phyloP scores from a whole-genome alignment of 2,888 invertebrate genomes.

The Ornithoptera priamus region DNA sequence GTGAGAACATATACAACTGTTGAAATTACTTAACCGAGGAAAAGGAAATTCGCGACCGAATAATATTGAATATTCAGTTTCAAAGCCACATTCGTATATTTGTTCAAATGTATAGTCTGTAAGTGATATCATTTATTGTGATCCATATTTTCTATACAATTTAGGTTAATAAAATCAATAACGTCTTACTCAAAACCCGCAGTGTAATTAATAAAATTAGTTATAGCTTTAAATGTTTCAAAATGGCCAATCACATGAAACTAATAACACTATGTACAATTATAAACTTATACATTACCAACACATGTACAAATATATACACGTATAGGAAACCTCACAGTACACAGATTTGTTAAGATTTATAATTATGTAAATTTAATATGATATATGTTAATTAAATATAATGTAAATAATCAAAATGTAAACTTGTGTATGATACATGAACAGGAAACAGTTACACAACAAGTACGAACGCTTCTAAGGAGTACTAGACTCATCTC shows the following conservation, averaged over 20 bases:
- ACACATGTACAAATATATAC: constrained; percentile 49
- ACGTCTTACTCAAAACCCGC: constrained; percentile 62
- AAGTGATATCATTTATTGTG: neutral
- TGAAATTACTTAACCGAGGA: constrained; percentile 58
- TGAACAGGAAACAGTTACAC: constrained; percentile 58
- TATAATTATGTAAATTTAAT: constrained; percentile 40
- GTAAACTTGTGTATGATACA: constrained; percentile 36
- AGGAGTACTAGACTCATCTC: constrained; percentile 75
- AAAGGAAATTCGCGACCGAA: constrained; percentile 41
- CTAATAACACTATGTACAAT: constrained; percentile 24
- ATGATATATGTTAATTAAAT: constrained; percentile 41
- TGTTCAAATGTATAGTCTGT: neutral
- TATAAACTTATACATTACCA: constrained; percentile 49
- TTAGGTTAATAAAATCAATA: too few species aligned
- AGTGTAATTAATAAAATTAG: constrained; percentile 44
- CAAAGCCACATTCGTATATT: neutral
- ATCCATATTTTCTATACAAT: neutral
- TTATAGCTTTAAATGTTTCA: constrained; percentile 77
- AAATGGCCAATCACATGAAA: constrained; percentile 58
- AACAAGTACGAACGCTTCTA: constrained; percentile 69
- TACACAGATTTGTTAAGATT: constrained; percentile 38
- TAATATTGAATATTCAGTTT: neutral
- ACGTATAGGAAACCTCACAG: constrained; percentile 52
- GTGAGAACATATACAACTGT: constrained; percentile 69
- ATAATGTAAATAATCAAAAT: constrained; percentile 45